Evolutionary conservation across 2,113 vertebrate species (phyloP).

Genomic region (Perognathus longimembris): DNA sequence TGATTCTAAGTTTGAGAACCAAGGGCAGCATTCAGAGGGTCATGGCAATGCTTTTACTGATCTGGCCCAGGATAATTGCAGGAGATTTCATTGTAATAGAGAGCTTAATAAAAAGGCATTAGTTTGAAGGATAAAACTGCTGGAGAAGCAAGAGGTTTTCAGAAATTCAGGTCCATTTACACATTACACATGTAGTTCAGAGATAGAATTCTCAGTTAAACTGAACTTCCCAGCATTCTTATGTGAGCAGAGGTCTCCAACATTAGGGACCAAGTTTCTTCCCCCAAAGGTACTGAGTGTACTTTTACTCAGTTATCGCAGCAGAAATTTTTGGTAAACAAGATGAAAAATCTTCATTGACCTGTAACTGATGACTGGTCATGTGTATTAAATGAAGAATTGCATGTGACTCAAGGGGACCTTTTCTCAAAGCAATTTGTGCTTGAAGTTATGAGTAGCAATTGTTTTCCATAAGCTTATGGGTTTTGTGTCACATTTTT

Average conservation of each 20-base stretch:
- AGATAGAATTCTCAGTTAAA: not conserved
- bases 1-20: not conserved
- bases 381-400: not conserved
- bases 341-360: not conserved
- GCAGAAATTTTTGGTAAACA: slow-evolving; percentile 20
- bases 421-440: not conserved
- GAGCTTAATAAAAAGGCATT: not conserved
- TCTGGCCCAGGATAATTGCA: not conserved
- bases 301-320: not conserved
- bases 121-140: not conserved
- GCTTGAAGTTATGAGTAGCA: no score
- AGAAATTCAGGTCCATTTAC: not conserved
- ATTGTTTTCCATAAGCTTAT: no score
- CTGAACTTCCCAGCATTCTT: no score
- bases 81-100: not conserved
- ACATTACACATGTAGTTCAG: not conserved
- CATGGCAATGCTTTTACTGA: not conserved
- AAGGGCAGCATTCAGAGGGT: not conserved
- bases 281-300: not conserved
- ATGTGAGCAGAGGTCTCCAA: not conserved
- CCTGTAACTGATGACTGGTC: not conserved
- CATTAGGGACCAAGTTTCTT: not conserved
- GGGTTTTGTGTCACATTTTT: no score
- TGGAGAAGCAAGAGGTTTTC: not conserved
- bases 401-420: not conserved